phyloP scores from a whole-genome alignment of 2,888 invertebrate genomes.

The Julus scanicus region DNA sequence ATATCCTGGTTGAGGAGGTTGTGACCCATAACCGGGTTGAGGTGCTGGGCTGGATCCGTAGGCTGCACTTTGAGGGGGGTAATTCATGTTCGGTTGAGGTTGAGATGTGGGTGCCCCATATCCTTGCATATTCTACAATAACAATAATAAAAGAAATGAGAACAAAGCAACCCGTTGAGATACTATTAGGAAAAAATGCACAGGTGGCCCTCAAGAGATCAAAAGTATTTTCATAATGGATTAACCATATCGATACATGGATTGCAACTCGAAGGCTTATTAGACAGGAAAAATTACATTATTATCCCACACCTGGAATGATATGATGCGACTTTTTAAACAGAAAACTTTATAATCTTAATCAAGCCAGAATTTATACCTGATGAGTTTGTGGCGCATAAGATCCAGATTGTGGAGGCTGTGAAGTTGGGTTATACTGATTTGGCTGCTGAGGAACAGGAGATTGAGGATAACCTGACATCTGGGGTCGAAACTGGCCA shows the following conservation, averaged over 20 bases:
- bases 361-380: too few species aligned
- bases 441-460: slow-evolving; percentile 56
- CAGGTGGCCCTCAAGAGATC: too few species aligned
- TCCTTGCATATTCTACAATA: slow-evolving; percentile 48
- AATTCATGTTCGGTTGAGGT: slow-evolving; percentile 44
- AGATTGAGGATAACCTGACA: slow-evolving; percentile 53
- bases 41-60: slow-evolving; percentile 39
- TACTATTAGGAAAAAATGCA: too few species aligned
- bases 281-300: too few species aligned
- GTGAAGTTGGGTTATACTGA: slow-evolving; percentile 52
- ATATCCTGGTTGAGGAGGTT: slow-evolving; percentile 57
- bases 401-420: slow-evolving; percentile 28
- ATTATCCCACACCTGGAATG: too few species aligned
- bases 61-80: slow-evolving; percentile 50
- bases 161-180: too few species aligned
- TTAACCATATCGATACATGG: too few species aligned
- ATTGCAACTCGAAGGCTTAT: too few species aligned
- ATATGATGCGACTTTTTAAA: too few species aligned
- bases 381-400: slow-evolving; percentile 53
- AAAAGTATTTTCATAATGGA: too few species aligned
- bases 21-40: slow-evolving; percentile 52
- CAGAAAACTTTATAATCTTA: too few species aligned
- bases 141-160: too few species aligned
- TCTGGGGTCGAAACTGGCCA: slow-evolving; percentile 50
- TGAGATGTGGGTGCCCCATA: slow-evolving; percentile 52